Evolutionary conservation across 2,888 invertebrate species (phyloP).

Genomic region (Hydrotaea cyrtoneurina): DNA sequence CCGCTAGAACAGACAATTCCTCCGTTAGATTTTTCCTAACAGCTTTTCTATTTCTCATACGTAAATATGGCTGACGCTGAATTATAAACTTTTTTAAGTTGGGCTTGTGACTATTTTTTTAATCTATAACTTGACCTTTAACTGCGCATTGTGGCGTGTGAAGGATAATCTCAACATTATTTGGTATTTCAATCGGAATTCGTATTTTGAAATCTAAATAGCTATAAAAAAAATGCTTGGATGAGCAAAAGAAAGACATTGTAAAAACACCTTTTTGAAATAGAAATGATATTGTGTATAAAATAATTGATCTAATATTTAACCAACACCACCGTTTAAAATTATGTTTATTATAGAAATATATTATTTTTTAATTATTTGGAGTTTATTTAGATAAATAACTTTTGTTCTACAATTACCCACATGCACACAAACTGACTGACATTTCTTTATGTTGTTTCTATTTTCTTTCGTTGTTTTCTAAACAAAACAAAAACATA

Average conservation of each 20-base stretch:
- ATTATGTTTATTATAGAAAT: slow-evolving; percentile 18
- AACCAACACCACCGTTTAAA: slow-evolving; percentile 60
- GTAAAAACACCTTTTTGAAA: not conserved
- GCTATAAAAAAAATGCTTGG: too few species aligned
- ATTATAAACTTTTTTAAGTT: too few species aligned
- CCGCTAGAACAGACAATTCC: too few species aligned
- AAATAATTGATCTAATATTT: not conserved
- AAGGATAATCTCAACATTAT: too few species aligned
- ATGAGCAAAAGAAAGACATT: not conserved
- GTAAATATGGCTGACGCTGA: too few species aligned
- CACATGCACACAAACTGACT: slow-evolving; percentile 53
- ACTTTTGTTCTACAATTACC: not conserved
- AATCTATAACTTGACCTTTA: too few species aligned
- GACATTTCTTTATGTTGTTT: slow-evolving; percentile 12
- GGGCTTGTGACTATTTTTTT: too few species aligned
- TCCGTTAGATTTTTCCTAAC: too few species aligned
- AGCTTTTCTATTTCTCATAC: too few species aligned
- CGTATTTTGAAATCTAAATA: too few species aligned
- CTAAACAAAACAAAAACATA: not conserved
- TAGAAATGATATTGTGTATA: not conserved
- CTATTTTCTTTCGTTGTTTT: not conserved
- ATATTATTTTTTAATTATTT: not conserved
- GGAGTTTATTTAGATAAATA: slow-evolving; percentile 46
- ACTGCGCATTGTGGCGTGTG: too few species aligned
- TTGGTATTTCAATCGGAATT: too few species aligned